Evolutionary conservation across 2,888 invertebrate genomes (phyloP), one percentile per base, ranked within the genome.

Genomic region (Lissonota sp.): DNA sequence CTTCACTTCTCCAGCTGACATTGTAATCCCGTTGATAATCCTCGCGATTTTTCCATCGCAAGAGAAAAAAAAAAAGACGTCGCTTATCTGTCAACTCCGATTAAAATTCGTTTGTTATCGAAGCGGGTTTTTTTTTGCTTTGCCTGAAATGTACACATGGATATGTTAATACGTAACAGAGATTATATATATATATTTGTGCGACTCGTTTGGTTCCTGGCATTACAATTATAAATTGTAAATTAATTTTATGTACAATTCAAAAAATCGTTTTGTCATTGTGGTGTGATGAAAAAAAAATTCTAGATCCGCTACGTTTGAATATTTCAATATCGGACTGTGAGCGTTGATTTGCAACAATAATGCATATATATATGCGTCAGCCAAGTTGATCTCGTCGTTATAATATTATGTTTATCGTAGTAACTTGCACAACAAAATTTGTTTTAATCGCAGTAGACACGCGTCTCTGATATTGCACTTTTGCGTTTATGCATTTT

Each of bases 1-100:
- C 90, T 96, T 96, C 66, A 93, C 92, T 51, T 93, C 93, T 7
- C 93, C 93, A 58, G 93, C 93, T 51, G 87, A 84, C 88, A 90
- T 89, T 5, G 60, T 51, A n/a, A 16, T 62, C 60, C 6, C n/a
- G n/a, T 53, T 26, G 6, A 12, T 3, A n/a, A 12, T 53, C 7
- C 3, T 53, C 53, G 14, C 14, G 3, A 6, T 37, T 10, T 26
- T 37, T 4, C 1, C 12, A 2, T 14, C 16, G 53, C 14, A 6
- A 53, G 1, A 12, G 14, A 14, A 49, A 42, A 5, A 39, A 26
- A 62, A 40, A 49, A 51, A 4, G 14, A 46, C 49, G 7, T 1
- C 8, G 1, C 44, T 46, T 60, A 69, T 60, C 26, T 14, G 14
- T 75, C n/a, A 37, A 51, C 39, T 1, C 6, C 10, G 16, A 42